These are phyloP conservation scores for Cisticola juncidis DNA, from an alignment of 2,113 vertebrate genomes.

Conservation along the genomic window DNA sequence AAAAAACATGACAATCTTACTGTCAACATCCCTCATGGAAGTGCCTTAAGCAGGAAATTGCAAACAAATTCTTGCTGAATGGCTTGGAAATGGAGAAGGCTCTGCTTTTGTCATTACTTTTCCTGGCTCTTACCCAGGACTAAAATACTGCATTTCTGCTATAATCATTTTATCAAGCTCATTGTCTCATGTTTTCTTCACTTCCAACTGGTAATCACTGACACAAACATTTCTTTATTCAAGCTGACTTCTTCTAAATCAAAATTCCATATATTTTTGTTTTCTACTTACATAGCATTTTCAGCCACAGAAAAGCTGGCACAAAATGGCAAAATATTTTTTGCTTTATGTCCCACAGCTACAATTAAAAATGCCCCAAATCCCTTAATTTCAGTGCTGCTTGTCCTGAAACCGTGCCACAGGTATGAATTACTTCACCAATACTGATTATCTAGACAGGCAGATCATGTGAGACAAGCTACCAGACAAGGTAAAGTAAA, in stretches of 20 bases:
- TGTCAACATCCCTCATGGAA: not conserved
- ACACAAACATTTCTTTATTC: not conserved
- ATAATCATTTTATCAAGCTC: not conserved
- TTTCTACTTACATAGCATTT: not conserved
- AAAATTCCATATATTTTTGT: not conserved
- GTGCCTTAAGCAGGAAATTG: not conserved
- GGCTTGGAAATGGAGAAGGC: not conserved
- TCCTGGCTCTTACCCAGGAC: not conserved
- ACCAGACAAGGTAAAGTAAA: not conserved
- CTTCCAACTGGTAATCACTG: not conserved
- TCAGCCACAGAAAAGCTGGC: not conserved
- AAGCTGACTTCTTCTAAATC: not conserved
- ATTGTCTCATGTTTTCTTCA: not conserved
- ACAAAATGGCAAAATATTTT: not conserved
- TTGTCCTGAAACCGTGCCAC: not conserved
- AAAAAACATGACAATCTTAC: not conserved
- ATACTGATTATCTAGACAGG: not conserved
- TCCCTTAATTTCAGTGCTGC: not conserved
- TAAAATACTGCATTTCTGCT: not conserved
- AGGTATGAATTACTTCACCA: not conserved
- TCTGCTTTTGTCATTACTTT: not conserved
- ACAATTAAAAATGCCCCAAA: not conserved
- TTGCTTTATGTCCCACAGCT: not conserved
- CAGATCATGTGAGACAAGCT: not conserved
- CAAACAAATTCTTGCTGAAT: not conserved